Evolutionary conservation across 2,113 vertebrate species (phyloP), one percentile per base, ranked within the genome.

Genomic region (crab-eating macaque (Macaca fascicularis)): DNA sequence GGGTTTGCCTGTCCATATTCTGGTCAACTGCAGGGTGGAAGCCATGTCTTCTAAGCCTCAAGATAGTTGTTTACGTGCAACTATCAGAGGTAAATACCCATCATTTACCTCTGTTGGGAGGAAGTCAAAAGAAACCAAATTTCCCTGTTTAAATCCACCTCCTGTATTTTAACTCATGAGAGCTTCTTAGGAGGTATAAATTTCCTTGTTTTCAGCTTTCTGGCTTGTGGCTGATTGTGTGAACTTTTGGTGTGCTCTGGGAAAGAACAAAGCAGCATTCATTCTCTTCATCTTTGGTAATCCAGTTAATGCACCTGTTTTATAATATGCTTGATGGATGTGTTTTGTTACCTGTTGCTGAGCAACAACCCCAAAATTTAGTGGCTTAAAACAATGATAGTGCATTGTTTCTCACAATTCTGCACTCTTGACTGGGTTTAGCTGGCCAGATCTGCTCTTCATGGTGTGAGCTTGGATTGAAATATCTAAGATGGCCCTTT

Each of bases 181-280:
- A 40, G 11, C 20, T 38, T 13, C 59, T 55, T 52, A 69, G 43
- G 89, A 76, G 80, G 50, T 23, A 27, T 61, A 55, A 25, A 48
- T 79, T 27, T 52, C 93, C 75, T 87, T 38, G 30, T 93, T 43
- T 55, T 11, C 35, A 59, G 59, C 40, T 86, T 57, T 45, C 14
- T 23, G 38, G 50, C 43, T 3, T 59, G 10, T 64, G 43, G 48
- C 74, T 89, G 50, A 55, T 25, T 8, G 40, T 57, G 12, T n/a
- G 22, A 89, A 89, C 55, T 67, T 74, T 30, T 50, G 55, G 38
- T 69, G 48, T 32, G 52, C 67, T 67, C 83, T 32, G 32, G 52
- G 74, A 86, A 69, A 64, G 48, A 78, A 57, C 55, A 81, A 85
- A 81, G 89, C 38, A 23, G 52, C 20, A 38, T 80, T 96, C 40